These are phyloP conservation scores for Monarcha castaneiventris DNA, from an alignment of 2,113 vertebrate genomes.

Conservation along the genomic window DNA sequence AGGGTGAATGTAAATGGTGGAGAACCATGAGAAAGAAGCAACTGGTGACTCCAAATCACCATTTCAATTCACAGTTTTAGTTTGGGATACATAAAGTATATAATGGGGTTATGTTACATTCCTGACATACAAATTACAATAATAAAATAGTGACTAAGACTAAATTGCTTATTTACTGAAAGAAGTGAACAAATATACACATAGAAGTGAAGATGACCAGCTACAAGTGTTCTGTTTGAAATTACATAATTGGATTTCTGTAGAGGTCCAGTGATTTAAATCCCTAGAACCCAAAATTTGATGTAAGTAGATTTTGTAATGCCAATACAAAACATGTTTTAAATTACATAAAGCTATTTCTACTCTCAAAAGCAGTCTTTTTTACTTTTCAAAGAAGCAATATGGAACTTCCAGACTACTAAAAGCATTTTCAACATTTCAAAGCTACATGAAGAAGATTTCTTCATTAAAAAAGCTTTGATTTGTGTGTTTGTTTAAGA, in stretches of 20 bases:
- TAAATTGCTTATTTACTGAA: constrained; percentile 35
- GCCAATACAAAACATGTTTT: neutral
- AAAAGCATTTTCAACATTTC: neutral
- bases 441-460: neutral
- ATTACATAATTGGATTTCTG: neutral
- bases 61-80: neutral
- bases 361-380: neutral
- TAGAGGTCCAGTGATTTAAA: neutral
- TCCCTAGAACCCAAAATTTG: neutral
- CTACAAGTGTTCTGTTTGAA: neutral
- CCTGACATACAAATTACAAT: neutral
- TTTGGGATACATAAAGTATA: neutral
- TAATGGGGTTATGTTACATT: neutral
- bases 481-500: constrained; percentile 1
- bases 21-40: constrained; percentile 2
- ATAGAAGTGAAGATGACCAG: neutral
- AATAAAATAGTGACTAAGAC: neutral
- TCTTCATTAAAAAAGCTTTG: constrained; percentile 39
- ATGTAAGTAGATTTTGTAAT: neutral
- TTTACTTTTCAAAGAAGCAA: neutral
- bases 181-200: neutral
- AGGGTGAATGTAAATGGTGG: neutral
- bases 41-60: neutral
- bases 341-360: neutral
- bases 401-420: neutral